A percentile compares a stretch with the other conserved stretches of the same genome.
Conservation (phyloP, 2,888 invertebrate genomes). For the Chymomyza amoena region DNA sequence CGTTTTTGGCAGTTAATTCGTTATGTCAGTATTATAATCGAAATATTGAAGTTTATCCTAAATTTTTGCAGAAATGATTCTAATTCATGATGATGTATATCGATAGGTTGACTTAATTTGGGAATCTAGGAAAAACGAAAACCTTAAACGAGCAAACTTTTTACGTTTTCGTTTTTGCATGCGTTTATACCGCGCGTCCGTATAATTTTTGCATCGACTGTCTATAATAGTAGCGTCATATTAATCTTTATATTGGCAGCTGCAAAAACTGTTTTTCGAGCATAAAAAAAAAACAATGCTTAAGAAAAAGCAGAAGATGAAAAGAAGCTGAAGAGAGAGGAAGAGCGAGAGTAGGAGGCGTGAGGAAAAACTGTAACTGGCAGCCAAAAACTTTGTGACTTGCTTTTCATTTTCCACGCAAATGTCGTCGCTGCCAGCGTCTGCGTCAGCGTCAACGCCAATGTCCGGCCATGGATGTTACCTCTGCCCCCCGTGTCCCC, state of each 20-base stretch:
- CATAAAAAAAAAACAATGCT: not conserved
- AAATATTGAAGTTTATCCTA: too few species aligned
- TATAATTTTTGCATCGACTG: too few species aligned
- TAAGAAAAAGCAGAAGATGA: not conserved
- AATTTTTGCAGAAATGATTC: too few species aligned
- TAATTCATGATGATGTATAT: too few species aligned
- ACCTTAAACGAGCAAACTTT: too few species aligned
- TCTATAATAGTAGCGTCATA: not conserved
- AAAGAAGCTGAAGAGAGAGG: not conserved
- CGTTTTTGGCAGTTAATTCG: too few species aligned
- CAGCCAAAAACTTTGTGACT: not conserved
- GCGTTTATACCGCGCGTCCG: too few species aligned
- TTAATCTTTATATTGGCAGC: not conserved
- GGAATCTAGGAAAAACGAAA: too few species aligned
- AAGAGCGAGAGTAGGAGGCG: not conserved
- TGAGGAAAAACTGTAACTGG: not conserved
- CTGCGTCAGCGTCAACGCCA: not conserved
- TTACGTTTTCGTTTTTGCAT: too few species aligned
- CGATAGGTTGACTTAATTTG: too few species aligned
- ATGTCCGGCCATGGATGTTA: not conserved
- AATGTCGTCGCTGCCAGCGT: not conserved
- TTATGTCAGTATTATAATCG: too few species aligned
- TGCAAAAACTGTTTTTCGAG: not conserved
- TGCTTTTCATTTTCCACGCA: not conserved
- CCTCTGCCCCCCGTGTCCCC: too few species aligned